phyloP scores from a whole-genome alignment of 2,113 vertebrate genomes.

The Cairina moschata region DNA sequence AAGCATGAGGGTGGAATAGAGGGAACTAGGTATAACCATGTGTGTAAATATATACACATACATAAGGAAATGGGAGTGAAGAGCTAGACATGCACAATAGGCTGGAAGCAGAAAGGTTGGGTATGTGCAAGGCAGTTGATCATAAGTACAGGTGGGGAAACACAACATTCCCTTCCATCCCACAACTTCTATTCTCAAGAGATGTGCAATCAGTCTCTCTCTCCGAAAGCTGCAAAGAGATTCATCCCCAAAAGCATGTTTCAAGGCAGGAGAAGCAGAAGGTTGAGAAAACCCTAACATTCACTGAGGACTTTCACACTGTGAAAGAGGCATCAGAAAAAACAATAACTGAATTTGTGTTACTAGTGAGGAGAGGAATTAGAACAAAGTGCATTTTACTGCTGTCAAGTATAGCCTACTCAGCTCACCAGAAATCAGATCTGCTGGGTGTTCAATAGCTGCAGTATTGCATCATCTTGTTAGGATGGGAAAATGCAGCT shows the following conservation, averaged over 20 bases:
- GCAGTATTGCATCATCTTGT: not conserved
- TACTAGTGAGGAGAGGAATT: not conserved
- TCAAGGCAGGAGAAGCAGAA: not conserved
- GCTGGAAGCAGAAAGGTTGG: not conserved
- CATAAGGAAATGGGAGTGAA: not conserved
- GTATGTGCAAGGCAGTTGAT: not conserved
- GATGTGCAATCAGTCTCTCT: not conserved
- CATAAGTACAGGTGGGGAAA: not conserved
- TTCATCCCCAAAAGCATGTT: not conserved
- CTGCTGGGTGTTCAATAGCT: not conserved
- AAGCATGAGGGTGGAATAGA: not conserved
- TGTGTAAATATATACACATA: not conserved
- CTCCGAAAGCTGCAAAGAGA: not conserved
- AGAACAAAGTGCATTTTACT: not conserved
- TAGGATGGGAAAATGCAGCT: not conserved
- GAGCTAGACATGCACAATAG: not conserved
- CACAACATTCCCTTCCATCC: not conserved
- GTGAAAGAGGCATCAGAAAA: not conserved
- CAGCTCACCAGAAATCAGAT: not conserved
- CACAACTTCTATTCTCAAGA: not conserved
- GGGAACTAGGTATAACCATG: not conserved
- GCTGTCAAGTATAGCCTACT: not conserved
- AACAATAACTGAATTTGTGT: not conserved
- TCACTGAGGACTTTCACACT: not conserved
- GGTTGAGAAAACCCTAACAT: not conserved